These are phyloP conservation scores for Panagrolaimus sp. DNA, from an alignment of 1,140 invertebrate species.

Conservation along the genomic window DNA sequence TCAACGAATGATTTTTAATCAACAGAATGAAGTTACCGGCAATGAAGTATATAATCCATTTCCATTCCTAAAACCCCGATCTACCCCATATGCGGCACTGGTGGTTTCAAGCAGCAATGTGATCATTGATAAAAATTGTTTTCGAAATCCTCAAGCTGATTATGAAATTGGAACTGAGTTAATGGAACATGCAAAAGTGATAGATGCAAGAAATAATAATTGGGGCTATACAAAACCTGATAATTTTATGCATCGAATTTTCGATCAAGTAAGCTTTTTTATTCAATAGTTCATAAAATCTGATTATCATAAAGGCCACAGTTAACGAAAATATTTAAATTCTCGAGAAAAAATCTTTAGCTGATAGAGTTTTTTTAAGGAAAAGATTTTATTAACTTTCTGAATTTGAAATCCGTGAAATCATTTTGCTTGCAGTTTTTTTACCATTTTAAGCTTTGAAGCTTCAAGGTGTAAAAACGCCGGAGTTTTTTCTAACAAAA, in stretches of 20 bases:
- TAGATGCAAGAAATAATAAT: slow-evolving; percentile 91
- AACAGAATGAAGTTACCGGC: slow-evolving; percentile 75
- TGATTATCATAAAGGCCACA: too few relatives aligned
- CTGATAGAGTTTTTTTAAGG: too few relatives aligned
- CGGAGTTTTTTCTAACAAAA: too few relatives aligned
- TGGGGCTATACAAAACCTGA: slow-evolving; percentile 65
- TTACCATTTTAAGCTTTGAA: too few relatives aligned
- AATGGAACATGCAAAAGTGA: slow-evolving; percentile 82
- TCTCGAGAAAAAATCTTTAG: too few relatives aligned
- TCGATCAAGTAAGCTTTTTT: slow-evolving; percentile 45
- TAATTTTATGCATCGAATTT: slow-evolving; percentile 63
- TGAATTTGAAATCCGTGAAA: too few relatives aligned
- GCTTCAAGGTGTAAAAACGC: too few relatives aligned
- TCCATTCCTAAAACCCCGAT: slow-evolving; percentile 67
- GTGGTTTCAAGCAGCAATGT: slow-evolving; percentile 81
- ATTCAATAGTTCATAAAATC: too few relatives aligned
- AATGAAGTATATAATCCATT: slow-evolving; percentile 84
- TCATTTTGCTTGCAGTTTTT: too few relatives aligned
- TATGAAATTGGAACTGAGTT: slow-evolving; percentile 92
- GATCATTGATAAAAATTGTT: slow-evolving; percentile 78
- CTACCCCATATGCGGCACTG: slow-evolving; percentile 67
- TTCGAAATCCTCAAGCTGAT: slow-evolving; percentile 79
- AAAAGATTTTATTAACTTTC: too few relatives aligned
- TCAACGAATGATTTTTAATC: slow-evolving; percentile 68
- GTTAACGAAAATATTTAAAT: too few relatives aligned